These are phyloP conservation scores for Oenanthe oenanthe DNA, from an alignment of 2,113 vertebrate genomes.

Conservation along the genomic window DNA sequence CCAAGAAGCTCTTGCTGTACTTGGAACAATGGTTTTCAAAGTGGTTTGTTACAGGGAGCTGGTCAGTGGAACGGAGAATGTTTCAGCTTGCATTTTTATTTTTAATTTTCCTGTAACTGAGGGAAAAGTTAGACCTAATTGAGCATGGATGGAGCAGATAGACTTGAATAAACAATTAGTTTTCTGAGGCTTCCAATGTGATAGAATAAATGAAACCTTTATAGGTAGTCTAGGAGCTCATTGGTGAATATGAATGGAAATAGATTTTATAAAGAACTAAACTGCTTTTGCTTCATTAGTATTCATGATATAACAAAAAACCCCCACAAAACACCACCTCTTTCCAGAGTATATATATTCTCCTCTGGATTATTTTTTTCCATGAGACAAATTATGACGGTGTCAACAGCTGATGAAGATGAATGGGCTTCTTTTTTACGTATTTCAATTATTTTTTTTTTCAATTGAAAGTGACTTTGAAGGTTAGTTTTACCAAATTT, in stretches of 20 bases:
- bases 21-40: background rate
- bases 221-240: conserved; percentile 51
- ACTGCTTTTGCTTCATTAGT: conserved; percentile 72
- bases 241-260: conserved; percentile 68
- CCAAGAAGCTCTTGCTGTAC: background rate
- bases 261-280: conserved; percentile 71
- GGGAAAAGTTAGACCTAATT: conserved; percentile 51
- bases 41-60: background rate
- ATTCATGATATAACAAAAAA: conserved; percentile 71
- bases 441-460: background rate
- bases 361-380: conserved; percentile 74
- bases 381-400: conserved; percentile 68
- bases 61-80: conserved; percentile 14
- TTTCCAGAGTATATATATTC: conserved; percentile 60
- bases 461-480: conserved; percentile 59
- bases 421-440: conserved; percentile 67
- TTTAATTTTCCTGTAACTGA: conserved; percentile 65
- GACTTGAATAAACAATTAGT: conserved; percentile 73
- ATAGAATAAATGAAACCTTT: conserved; percentile 63
- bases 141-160: conserved; percentile 52
- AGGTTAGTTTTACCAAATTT: conserved; percentile 32
- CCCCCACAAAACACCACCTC: background rate
- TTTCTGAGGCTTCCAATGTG: conserved; percentile 46
- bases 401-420: conserved; percentile 81
- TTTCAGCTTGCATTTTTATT: conserved; percentile 61